Conservation (phyloP, 1,140 invertebrate genomes). For the Gryllus bimaculatus region DNA sequence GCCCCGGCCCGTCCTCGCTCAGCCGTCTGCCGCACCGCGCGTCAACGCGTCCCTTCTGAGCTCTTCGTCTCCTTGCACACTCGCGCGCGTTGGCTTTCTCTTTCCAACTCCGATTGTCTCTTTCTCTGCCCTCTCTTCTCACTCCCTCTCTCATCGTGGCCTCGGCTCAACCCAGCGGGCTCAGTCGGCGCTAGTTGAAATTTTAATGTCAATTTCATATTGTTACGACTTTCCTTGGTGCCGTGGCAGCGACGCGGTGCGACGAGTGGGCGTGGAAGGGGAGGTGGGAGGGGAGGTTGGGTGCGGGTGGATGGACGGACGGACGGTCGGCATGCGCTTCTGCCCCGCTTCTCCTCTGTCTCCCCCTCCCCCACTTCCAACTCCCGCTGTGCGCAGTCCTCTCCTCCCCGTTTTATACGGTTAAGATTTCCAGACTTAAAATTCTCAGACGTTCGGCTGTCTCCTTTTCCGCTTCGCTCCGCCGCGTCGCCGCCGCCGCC, state of each 20-base stretch:
- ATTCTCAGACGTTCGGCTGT: background rate
- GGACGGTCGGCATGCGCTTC: background rate
- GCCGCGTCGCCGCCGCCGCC: no score
- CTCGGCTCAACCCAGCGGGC: background rate
- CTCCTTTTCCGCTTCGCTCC: background rate
- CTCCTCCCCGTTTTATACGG: background rate
- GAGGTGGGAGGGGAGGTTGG: background rate
- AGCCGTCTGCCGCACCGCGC: no score
- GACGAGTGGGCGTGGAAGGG: background rate
- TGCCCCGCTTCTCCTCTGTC: no score
- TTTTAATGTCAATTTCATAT: slow-evolving; percentile 6
- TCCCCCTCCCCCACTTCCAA: background rate
- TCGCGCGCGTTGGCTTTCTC: no score
- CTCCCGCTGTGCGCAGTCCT: background rate
- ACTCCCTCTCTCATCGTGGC: background rate
- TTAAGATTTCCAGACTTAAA: slow-evolving; percentile 5
- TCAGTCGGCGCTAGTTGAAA: background rate
- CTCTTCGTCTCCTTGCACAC: no score
- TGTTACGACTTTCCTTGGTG: background rate
- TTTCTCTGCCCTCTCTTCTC: background rate
- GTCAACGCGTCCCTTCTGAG: no score
- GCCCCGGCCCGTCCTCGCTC: no score
- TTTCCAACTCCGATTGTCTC: background rate
- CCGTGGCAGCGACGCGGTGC: no score
- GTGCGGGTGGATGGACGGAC: no score